phyloP scores from a whole-genome alignment of 1,140 invertebrate species.

The Sogatella furcifera region DNA sequence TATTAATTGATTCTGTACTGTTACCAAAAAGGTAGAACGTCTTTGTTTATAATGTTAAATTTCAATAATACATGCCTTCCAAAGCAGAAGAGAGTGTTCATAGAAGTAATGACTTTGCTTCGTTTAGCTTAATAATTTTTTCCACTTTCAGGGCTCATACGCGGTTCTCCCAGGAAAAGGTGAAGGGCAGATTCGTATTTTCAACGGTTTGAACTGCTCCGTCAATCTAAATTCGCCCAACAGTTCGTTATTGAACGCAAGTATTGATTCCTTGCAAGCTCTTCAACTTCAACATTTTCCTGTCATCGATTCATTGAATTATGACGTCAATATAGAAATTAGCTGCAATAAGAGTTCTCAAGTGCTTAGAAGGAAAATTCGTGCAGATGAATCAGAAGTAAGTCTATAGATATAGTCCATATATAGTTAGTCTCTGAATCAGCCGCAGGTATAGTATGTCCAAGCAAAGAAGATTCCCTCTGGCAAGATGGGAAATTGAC shows the following conservation, averaged over 20 bases:
- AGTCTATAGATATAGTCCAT: background rate
- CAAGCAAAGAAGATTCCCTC: too few species aligned
- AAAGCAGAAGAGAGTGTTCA: too few species aligned
- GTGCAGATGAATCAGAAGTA: background rate
- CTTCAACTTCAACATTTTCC: conserved; percentile 2
- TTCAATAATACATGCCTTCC: too few species aligned
- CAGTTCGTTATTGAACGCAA: too few species aligned
- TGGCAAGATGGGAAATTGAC: too few species aligned
- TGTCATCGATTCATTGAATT: background rate
- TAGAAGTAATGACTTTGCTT: too few species aligned
- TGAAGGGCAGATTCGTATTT: conserved; percentile 54
- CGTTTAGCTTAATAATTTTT: background rate
- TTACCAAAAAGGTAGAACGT: too few species aligned
- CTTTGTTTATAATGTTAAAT: too few species aligned
- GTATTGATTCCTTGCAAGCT: background rate
- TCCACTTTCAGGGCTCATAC: conserved; percentile 49
- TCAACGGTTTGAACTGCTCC: conserved; percentile 46
- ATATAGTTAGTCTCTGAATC: background rate
- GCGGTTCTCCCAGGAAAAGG: conserved; percentile 45
- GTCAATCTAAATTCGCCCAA: background rate
- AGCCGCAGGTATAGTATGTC: too few species aligned
- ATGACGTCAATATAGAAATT: background rate
- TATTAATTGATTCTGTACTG: too few species aligned
- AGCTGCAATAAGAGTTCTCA: background rate
- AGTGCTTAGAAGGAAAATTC: background rate